Percentiles rank a stretch among this genome's conserved stretches.
phyloP scores from a whole-genome alignment of 2,888 invertebrate genomes.

The Campoplex nolae region DNA sequence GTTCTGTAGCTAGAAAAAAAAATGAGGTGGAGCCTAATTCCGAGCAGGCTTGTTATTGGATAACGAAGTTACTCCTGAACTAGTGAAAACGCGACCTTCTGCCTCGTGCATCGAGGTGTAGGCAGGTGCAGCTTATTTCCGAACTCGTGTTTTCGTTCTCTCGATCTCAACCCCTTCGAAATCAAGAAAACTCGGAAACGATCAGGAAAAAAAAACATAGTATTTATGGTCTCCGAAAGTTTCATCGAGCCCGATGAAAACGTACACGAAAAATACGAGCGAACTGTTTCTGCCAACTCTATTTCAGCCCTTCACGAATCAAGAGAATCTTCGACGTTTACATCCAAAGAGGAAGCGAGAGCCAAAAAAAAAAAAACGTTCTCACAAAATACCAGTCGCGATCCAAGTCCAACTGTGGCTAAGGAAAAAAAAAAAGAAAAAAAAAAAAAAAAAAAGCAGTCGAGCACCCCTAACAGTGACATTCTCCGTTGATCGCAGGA shows the following conservation, averaged over 20 bases:
- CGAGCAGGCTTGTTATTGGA: background rate
- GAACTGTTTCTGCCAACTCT: constrained; percentile 55
- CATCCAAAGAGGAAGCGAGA: constrained; percentile 29
- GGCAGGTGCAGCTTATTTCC: constrained; percentile 45
- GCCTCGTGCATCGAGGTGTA: background rate
- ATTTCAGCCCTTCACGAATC: constrained; percentile 36
- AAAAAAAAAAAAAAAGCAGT: background rate
- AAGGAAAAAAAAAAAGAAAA: background rate
- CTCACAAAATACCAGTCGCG: constrained; percentile 4
- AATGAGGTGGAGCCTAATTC: background rate
- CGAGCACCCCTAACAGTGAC: constrained; percentile 34
- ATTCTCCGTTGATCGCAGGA: constrained; percentile 58
- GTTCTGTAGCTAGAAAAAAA: background rate
- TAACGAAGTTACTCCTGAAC: background rate
- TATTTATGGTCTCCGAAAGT: constrained; percentile 55
- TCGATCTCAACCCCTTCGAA: constrained; percentile 29
- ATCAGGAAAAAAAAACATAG: constrained; percentile 53
- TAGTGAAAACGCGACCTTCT: background rate
- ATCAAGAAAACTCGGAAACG: constrained; percentile 32
- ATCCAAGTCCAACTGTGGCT: background rate
- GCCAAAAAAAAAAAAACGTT: constrained; percentile 32
- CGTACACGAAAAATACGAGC: background rate
- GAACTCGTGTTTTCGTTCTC: background rate
- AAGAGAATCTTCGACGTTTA: constrained; percentile 48
- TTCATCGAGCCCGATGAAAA: background rate